Evolutionary conservation across 92 coral and sea anemone genomes (phyloP), one percentile per base, ranked within the genome.

Genomic region (Desmophyllum pertusum): DNA sequence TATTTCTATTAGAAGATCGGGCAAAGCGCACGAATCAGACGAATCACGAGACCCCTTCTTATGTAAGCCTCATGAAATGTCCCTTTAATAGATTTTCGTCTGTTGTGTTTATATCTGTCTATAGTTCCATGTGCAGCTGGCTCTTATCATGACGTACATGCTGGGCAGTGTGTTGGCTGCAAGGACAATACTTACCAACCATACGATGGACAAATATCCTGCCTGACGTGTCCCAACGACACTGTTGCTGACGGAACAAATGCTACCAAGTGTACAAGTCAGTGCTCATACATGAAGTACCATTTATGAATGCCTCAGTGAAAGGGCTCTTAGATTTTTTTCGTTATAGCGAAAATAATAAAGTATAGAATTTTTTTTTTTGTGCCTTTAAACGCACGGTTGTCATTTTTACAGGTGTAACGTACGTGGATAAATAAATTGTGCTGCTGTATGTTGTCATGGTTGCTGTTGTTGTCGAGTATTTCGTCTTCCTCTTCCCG

Each of bases 171-270:
- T 65, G 61, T 77, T 15, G 77, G 87, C 33, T 90, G 93, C 63
- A 61, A 78, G 46, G 88, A 70, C 1, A 83, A 87, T 40, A 87
- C 83, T 30, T 90, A 87, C 81, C 93, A 90, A 78, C 88, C 91
- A 42, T 42, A 87, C 35, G 70, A 73, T 27, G 93, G 88, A 29
- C 81, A 86, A 52, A 64, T 64, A 33, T 41, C 68, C 33, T 90
- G 93, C 52, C 73, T 90, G 31, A 59, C 80, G 4, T 90, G 93
- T 67, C 93, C 91, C 18, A 40, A 65, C 71, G 91, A 84, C 29
- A 59, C 51, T 38, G 61, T 66, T 37, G 78, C 90, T 37, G 83
- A 87, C 46, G 81, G 88, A 15, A 53, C 5, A 37, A 90, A 78
- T 50, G 86, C 91, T 1, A 77, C 90, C 37, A 71, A 72, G 23